These are phyloP conservation scores for Athalia circularis DNA, from an alignment of 2,888 invertebrate genomes.

Conservation along the genomic window DNA sequence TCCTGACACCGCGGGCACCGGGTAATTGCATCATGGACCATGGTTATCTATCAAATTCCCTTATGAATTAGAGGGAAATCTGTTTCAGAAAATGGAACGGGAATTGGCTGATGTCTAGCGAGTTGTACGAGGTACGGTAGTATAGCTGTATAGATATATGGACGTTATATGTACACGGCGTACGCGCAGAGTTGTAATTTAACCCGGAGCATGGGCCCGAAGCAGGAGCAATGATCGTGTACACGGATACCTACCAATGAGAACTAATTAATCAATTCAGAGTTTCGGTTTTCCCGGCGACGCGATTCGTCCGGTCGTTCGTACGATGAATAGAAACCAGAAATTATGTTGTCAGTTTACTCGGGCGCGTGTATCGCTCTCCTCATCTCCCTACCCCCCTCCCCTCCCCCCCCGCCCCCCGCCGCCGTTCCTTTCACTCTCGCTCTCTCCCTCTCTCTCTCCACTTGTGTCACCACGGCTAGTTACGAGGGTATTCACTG, in stretches of 20 bases:
- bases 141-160: no score
- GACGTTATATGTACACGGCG: neutral
- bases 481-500: conserved; percentile 70
- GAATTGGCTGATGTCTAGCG: no score
- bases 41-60: conserved; percentile 33
- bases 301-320: conserved; percentile 45
- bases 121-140: no score
- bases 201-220: conserved; percentile 8
- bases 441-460: conserved; percentile 39
- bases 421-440: conserved; percentile 46
- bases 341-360: conserved; percentile 45
- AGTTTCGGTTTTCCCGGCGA: conserved; percentile 45
- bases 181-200: conserved; percentile 30
- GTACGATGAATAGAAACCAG: conserved; percentile 44
- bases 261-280: conserved; percentile 46
- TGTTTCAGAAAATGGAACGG: conserved; percentile 7
- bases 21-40: neutral
- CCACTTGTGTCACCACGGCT: conserved; percentile 53
- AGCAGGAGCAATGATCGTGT: conserved; percentile 32
- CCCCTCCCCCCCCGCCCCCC: conserved; percentile 45
- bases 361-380: conserved; percentile 42
- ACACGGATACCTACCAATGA: conserved; percentile 42
- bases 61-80: conserved; percentile 37
- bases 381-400: conserved; percentile 22
- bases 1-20: neutral